Conservation (phyloP, 2,797 vertebrate genomes). For the Takifugu rubripes region DNA sequence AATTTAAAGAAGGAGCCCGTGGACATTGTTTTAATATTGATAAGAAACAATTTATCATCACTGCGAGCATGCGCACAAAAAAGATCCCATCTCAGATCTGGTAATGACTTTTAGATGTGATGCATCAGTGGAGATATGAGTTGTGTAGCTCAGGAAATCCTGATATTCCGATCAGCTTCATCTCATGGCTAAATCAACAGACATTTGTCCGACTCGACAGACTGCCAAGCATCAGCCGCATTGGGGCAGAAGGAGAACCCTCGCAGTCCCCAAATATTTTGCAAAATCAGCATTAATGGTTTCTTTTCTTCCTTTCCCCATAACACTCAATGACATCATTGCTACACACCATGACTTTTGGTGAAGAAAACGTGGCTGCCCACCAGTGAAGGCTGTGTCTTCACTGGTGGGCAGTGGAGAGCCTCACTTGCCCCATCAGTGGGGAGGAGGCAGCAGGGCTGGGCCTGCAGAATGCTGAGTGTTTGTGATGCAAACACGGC, state of each 20-base stretch:
- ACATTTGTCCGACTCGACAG: neutral
- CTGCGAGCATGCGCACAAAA: no score
- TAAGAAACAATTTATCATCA: no score
- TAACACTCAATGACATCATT: neutral
- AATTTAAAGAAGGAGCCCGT: no score
- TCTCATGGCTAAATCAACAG: no score
- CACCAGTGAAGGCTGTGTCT: neutral
- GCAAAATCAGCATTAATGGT: neutral
- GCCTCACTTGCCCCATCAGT: neutral
- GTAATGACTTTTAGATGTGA: no score
- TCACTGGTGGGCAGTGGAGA: neutral
- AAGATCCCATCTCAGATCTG: no score
- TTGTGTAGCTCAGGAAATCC: no score
- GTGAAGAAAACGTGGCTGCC: neutral
- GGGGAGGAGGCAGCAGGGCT: conserved; percentile 2
- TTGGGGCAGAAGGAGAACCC: neutral
- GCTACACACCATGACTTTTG: neutral
- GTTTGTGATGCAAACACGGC: conserved; percentile 38
- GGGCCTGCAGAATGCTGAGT: conserved; percentile 25
- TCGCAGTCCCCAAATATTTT: neutral
- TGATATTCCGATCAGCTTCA: neutral
- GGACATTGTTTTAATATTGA: no score
- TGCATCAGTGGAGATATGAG: no score
- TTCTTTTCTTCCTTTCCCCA: neutral
- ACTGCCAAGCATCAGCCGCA: neutral